Evolutionary conservation across 1,140 invertebrate genomes (phyloP).

Genomic region (Drosophila repletoides): DNA sequence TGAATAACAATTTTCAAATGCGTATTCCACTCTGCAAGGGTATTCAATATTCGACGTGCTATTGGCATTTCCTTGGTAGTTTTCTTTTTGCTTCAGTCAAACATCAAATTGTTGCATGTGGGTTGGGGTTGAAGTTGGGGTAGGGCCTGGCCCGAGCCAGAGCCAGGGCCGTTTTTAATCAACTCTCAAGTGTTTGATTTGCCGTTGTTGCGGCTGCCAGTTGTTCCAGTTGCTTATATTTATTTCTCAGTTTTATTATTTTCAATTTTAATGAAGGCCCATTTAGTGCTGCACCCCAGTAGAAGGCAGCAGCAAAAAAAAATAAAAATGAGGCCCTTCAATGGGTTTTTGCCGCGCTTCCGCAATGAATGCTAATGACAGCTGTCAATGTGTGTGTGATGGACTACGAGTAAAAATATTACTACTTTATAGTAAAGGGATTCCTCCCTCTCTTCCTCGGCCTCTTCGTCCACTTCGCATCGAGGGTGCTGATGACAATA

Average conservation of each 20-base stretch:
- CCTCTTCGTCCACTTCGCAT: background rate
- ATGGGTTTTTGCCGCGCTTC: conserved; percentile 56
- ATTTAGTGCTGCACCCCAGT: conserved; percentile 63
- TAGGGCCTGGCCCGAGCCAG: background rate
- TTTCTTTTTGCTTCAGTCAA: conserved; percentile 56
- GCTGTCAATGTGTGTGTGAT: conserved; percentile 76
- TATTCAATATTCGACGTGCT: too few species aligned
- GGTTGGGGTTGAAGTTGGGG: conserved; percentile 23
- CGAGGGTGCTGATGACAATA: conserved; percentile 10
- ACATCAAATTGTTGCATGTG: conserved; percentile 78
- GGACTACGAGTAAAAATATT: conserved; percentile 38
- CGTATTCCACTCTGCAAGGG: too few species aligned
- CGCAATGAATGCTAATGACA: conserved; percentile 76
- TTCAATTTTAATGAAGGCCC: conserved; percentile 77
- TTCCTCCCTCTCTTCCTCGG: background rate
- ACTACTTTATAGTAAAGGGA: background rate
- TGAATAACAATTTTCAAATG: too few species aligned
- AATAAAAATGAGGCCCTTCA: conserved; percentile 49
- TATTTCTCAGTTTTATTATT: conserved; percentile 76
- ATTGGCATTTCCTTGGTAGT: too few species aligned
- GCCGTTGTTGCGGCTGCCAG: conserved; percentile 56
- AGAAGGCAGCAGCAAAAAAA: background rate
- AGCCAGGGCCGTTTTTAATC: conserved; percentile 55
- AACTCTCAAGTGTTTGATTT: conserved; percentile 78
- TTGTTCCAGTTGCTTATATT: conserved; percentile 43